Percentiles rank a stretch among this genome's conserved stretches.
Conservation (phyloP, 2,113 vertebrate species). For the Petrocephalus microphthalmus region DNA sequence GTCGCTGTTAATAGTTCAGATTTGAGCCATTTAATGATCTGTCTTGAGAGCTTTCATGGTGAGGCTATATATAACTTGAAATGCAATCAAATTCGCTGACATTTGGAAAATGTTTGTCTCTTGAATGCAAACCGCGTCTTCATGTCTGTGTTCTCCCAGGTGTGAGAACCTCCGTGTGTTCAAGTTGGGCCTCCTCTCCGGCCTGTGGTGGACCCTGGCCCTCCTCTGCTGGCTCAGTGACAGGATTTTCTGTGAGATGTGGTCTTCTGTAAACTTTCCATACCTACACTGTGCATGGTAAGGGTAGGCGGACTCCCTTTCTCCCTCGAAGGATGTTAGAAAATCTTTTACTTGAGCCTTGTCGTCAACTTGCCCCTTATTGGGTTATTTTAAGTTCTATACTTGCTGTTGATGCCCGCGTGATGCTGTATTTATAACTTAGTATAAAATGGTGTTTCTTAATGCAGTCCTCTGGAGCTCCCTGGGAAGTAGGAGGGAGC, state of each 20-base stretch:
- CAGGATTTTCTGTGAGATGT: slow-evolving; percentile 89
- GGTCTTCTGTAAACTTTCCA: slow-evolving; percentile 91
- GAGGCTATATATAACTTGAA: not conserved
- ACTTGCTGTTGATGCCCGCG: not conserved
- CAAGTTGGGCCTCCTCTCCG: slow-evolving; percentile 88
- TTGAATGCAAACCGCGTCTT: not conserved
- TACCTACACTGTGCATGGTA: slow-evolving; percentile 94
- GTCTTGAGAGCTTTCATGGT: not conserved
- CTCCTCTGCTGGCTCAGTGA: slow-evolving; percentile 96
- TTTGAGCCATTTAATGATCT: not conserved
- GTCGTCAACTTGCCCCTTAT: not conserved
- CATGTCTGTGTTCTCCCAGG: slow-evolving; percentile 47
- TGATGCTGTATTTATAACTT: not conserved
- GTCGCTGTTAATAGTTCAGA: not conserved
- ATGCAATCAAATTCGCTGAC: not conserved
- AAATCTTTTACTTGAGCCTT: no score
- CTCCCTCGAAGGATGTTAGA: not conserved
- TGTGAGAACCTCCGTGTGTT: slow-evolving; percentile 92
- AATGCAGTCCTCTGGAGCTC: no score
- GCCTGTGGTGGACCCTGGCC: slow-evolving; percentile 91
- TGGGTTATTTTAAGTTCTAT: not conserved
- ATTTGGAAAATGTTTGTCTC: not conserved
- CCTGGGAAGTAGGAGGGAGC: no score
- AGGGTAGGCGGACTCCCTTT: slow-evolving; percentile 39
- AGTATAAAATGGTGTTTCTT: not conserved